Evolutionary conservation across 2,888 invertebrate genomes (phyloP).

Genomic region (Arrhopalites spinosus): DNA sequence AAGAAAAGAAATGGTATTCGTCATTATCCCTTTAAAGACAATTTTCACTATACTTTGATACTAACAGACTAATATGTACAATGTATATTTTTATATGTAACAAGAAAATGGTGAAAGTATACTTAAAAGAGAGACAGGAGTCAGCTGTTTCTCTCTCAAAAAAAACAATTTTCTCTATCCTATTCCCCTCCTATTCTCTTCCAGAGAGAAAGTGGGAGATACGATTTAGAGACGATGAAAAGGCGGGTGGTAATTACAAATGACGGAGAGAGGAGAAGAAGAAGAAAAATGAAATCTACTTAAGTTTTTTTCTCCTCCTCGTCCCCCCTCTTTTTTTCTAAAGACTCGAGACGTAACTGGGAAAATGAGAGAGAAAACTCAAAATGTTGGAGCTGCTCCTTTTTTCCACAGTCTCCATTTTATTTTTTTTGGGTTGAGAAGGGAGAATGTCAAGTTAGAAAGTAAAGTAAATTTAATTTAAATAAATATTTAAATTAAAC

Average conservation of each 20-base stretch:
- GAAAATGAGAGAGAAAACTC: no score
- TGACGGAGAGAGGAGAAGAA: no score
- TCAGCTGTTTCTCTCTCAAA: conserved; percentile 2
- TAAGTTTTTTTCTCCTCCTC: background rate
- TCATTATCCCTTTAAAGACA: conserved; percentile 1
- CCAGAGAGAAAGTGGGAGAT: no score
- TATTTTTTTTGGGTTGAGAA: no score
- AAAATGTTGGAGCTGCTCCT: no score
- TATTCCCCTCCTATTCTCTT: no score
- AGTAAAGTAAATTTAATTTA: no score
- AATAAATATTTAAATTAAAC: background rate
- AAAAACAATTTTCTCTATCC: background rate
- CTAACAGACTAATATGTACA: background rate
- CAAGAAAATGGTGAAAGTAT: background rate
- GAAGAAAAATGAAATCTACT: background rate
- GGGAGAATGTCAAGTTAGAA: no score
- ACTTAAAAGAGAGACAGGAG: conserved; percentile 1
- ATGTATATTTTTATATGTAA: no score
- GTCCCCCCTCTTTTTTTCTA: no score
- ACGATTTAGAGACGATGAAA: background rate
- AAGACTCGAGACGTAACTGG: no score
- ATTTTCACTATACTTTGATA: background rate
- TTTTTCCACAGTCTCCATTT: no score
- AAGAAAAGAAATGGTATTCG: conserved; percentile 16
- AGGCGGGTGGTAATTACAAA: background rate